These are phyloP conservation scores for Neocloeon triangulifer DNA, from an alignment of 1,140 invertebrate genomes.

Conservation along the genomic window DNA sequence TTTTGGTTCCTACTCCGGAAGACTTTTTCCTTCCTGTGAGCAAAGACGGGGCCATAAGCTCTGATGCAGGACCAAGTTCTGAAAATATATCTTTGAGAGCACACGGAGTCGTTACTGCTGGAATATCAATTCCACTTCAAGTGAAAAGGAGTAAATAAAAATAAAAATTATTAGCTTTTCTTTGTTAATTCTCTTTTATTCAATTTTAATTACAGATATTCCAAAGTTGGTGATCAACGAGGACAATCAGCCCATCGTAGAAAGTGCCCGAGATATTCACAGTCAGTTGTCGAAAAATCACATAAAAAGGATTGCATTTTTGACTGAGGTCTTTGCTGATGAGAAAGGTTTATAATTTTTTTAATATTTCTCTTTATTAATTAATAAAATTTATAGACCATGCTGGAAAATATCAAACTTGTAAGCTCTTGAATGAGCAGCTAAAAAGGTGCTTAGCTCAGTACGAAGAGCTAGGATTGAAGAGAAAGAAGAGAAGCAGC, in stretches of 20 bases:
- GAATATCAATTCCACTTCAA: constrained; percentile 1
- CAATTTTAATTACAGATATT: too few relatives aligned
- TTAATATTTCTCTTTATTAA: too few relatives aligned
- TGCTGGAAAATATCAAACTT: background rate
- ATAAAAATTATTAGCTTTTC: constrained; percentile 11
- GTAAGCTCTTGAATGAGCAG: background rate
- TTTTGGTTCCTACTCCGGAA: constrained; percentile 14
- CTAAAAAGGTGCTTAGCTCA: too few relatives aligned
- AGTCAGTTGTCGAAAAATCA: constrained; percentile 12
- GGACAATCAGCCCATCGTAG: constrained; percentile 14
- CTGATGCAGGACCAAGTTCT: background rate
- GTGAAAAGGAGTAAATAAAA: constrained; percentile 4
- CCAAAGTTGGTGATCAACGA: constrained; percentile 8
- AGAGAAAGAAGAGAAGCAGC: too few relatives aligned
- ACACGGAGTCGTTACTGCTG: constrained; percentile 2
- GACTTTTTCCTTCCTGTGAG: constrained; percentile 11
- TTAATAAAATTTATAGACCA: background rate
- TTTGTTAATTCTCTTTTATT: too few relatives aligned
- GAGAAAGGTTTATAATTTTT: too few relatives aligned
- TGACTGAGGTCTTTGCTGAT: constrained; percentile 12
- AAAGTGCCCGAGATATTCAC: constrained; percentile 12
- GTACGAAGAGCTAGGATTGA: too few relatives aligned
- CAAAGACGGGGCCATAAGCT: background rate
- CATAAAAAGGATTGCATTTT: constrained; percentile 13
- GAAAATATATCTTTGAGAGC: too few relatives aligned